These are phyloP conservation scores for Nomada hirtipes DNA, from an alignment of 2,888 invertebrate genomes.

Conservation along the genomic window DNA sequence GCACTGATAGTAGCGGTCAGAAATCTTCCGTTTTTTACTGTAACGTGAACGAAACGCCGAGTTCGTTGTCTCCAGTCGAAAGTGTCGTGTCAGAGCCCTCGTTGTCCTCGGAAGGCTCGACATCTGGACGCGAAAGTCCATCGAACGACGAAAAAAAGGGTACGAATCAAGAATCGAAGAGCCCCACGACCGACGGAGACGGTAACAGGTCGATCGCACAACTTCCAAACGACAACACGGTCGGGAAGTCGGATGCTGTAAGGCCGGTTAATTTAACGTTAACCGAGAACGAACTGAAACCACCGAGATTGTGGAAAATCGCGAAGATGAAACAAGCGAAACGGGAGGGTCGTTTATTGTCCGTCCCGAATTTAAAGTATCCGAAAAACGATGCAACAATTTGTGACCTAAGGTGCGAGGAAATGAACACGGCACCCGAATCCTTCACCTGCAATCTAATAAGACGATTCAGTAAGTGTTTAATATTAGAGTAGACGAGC, in stretches of 20 bases:
- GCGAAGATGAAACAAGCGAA: slow-evolving; percentile 83
- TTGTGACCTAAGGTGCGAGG: slow-evolving; percentile 86
- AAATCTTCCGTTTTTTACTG: slow-evolving; percentile 76
- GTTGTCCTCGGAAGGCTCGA: slow-evolving; percentile 84
- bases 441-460: slow-evolving; percentile 91
- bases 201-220: neutral
- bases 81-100: slow-evolving; percentile 81
- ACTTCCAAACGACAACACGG: slow-evolving; percentile 24
- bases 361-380: slow-evolving; percentile 91
- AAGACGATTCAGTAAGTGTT: slow-evolving; percentile 95
- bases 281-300: slow-evolving; percentile 67
- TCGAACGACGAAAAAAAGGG: slow-evolving; percentile 50
- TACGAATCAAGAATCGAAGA: slow-evolving; percentile 51
- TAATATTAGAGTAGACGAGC: slow-evolving; percentile 74
- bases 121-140: slow-evolving; percentile 54
- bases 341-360: slow-evolving; percentile 89
- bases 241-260: slow-evolving; percentile 37
- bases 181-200: slow-evolving; percentile 57
- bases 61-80: slow-evolving; percentile 78
- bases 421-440: slow-evolving; percentile 77
- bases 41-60: slow-evolving; percentile 73
- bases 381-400: slow-evolving; percentile 84
- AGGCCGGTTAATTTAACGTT: slow-evolving; percentile 74
- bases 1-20: slow-evolving; percentile 63
- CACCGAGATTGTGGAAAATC: slow-evolving; percentile 74